Percentiles rank a stretch among this genome's conserved stretches.
Evolutionary conservation across 2,888 invertebrate genomes (phyloP).

Genomic region (Yponomeuta evonymella): DNA sequence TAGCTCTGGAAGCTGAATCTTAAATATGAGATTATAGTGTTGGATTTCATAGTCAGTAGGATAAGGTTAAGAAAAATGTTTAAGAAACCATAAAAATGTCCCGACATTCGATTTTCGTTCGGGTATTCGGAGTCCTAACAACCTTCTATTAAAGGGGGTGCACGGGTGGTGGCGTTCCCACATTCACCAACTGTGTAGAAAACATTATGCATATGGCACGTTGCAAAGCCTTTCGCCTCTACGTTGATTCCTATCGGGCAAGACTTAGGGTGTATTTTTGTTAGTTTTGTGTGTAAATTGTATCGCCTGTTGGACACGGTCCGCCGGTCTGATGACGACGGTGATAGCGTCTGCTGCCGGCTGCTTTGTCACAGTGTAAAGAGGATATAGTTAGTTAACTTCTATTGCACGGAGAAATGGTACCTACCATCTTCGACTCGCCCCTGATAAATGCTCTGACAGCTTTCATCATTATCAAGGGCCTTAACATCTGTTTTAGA

Average conservation of each 20-base stretch:
- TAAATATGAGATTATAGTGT: no score
- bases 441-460: no score
- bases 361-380: slow-evolving; percentile 14
- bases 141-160: not conserved
- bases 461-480: no score
- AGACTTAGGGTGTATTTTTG: not conserved
- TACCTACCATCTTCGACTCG: not conserved
- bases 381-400: not conserved
- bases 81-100: no score
- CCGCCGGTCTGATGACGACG: slow-evolving; percentile 13
- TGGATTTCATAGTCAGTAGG: no score
- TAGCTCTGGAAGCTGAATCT: no score
- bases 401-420: not conserved
- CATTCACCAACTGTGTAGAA: not conserved
- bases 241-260: slow-evolving; percentile 1
- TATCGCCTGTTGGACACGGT: slow-evolving; percentile 13
- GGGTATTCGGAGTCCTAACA: not conserved
- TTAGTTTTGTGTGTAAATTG: slow-evolving; percentile 3
- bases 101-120: not conserved
- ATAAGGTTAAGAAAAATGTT: no score
- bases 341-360: slow-evolving; percentile 15
- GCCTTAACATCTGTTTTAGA: no score
- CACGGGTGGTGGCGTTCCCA: not conserved
- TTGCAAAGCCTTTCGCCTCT: not conserved
- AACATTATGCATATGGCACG: slow-evolving; percentile 9